These are phyloP conservation scores for Heteractis magnifica DNA, from an alignment of 92 coral and sea anemone genomes.

Conservation along the genomic window DNA sequence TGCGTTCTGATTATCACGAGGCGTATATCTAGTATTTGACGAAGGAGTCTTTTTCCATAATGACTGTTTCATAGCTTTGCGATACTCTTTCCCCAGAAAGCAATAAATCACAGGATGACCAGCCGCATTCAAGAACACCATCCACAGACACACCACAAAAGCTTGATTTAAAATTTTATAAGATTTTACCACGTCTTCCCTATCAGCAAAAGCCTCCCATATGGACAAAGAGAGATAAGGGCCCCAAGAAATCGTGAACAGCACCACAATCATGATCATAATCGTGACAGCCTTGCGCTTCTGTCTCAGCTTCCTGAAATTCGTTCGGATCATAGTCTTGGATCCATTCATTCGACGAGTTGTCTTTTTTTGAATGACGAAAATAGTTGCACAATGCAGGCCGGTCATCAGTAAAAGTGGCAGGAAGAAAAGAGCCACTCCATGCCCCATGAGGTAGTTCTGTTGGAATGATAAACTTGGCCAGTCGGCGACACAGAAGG, in stretches of 20 bases:
- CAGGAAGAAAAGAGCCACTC: slow-evolving; percentile 51
- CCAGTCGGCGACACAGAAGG: slow-evolving; percentile 53
- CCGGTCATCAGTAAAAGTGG: slow-evolving; percentile 60
- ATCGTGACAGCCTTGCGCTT: slow-evolving; percentile 72
- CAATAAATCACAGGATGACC: slow-evolving; percentile 79
- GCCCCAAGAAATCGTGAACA: slow-evolving; percentile 57
- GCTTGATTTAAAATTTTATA: slow-evolving; percentile 34
- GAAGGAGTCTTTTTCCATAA: slow-evolving; percentile 25
- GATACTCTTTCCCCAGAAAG: slow-evolving; percentile 64
- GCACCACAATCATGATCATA: slow-evolving; percentile 52
- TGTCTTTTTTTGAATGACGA: slow-evolving; percentile 46
- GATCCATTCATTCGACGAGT: slow-evolving; percentile 17
- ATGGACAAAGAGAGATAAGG: slow-evolving; percentile 44
- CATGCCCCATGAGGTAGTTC: slow-evolving; percentile 46
- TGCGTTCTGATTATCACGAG: slow-evolving; percentile 25
- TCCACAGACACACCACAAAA: slow-evolving; percentile 38
- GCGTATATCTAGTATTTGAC: slow-evolving; percentile 23
- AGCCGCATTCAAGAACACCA: slow-evolving; percentile 56
- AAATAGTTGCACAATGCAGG: slow-evolving; percentile 64
- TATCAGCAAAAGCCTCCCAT: slow-evolving; percentile 36
- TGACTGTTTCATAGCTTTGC: slow-evolving; percentile 58
- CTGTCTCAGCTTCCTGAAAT: slow-evolving; percentile 45
- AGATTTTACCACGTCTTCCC: not conserved
- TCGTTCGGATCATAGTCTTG: slow-evolving; percentile 11
- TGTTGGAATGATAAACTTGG: slow-evolving; percentile 47